Evolutionary conservation across 2,888 invertebrate genomes (phyloP).

Genomic region (Eupithecia exiguata): DNA sequence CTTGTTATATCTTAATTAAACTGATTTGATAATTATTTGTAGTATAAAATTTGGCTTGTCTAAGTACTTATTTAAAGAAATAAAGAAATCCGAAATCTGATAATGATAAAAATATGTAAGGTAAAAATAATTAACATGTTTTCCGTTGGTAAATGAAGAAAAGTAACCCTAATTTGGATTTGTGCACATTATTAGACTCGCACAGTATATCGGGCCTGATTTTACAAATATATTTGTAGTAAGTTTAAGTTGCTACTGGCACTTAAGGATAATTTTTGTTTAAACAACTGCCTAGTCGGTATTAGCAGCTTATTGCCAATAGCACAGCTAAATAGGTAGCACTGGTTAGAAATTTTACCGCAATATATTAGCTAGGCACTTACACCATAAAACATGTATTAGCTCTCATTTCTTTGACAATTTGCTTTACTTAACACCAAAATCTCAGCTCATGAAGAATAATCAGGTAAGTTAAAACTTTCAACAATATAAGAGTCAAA

Average conservation of each 20-base stretch:
- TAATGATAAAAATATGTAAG: too few species aligned
- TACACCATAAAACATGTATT: background rate
- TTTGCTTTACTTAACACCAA: background rate
- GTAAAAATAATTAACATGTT: too few species aligned
- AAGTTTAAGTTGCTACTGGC: background rate
- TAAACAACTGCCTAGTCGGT: background rate
- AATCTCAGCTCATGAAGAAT: background rate
- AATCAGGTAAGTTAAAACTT: background rate
- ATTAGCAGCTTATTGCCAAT: background rate
- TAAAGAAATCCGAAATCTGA: too few species aligned
- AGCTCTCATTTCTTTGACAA: background rate
- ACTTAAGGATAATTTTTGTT: background rate
- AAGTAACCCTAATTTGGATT: background rate
- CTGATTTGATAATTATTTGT: too few species aligned
- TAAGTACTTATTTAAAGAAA: too few species aligned
- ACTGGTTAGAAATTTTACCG: background rate
- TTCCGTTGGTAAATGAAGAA: too few species aligned
- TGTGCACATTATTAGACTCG: background rate
- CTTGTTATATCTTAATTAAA: too few species aligned
- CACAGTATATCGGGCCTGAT: background rate
- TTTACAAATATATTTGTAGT: background rate
- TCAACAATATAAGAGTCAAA: background rate
- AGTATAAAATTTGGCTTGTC: too few species aligned
- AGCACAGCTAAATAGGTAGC: slow-evolving; percentile 7
- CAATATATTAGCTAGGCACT: background rate